A percentile compares a stretch with the other conserved stretches of the same genome.
phyloP scores from a whole-genome alignment of 64 coral and sea anemone genomes.

The Pachyseris speciosa region DNA sequence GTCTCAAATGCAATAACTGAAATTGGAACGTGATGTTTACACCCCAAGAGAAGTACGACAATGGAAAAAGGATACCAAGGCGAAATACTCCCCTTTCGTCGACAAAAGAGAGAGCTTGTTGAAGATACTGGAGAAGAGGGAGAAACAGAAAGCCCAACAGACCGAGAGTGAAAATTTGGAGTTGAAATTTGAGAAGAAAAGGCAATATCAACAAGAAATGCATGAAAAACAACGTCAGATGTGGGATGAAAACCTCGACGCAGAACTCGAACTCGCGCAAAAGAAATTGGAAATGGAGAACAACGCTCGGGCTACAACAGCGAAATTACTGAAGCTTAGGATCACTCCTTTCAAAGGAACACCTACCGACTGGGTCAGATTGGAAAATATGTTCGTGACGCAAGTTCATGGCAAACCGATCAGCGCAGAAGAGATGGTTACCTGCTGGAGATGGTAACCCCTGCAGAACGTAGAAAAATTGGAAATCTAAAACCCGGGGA shows the following conservation, averaged over 20 bases:
- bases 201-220: neutral
- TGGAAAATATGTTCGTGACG: constrained; percentile 55
- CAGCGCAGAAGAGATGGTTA: constrained; percentile 24
- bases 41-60: constrained; percentile 19
- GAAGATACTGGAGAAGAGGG: neutral
- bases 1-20: constrained; percentile 24
- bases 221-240: constrained; percentile 12
- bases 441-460: constrained; percentile 27
- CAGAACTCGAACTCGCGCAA: constrained; percentile 22
- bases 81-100: neutral
- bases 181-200: constrained; percentile 24
- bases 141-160: constrained; percentile 1
- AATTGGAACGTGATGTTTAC: constrained; percentile 17
- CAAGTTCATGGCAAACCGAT: constrained; percentile 46
- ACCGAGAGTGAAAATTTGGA: neutral
- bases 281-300: constrained; percentile 57
- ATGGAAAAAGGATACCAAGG: constrained; percentile 54
- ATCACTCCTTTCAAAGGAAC: constrained; percentile 29
- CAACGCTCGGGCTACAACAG: neutral
- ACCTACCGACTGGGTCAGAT: constrained; percentile 37
- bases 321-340: constrained; percentile 28
- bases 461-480: neutral
- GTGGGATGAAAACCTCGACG: constrained; percentile 55
- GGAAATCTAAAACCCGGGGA: constrained; percentile 46
- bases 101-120: constrained; percentile 26